These are phyloP conservation scores for Hyperoplus immaculatus DNA, from an alignment of 2,797 vertebrate species.

Conservation along the genomic window DNA sequence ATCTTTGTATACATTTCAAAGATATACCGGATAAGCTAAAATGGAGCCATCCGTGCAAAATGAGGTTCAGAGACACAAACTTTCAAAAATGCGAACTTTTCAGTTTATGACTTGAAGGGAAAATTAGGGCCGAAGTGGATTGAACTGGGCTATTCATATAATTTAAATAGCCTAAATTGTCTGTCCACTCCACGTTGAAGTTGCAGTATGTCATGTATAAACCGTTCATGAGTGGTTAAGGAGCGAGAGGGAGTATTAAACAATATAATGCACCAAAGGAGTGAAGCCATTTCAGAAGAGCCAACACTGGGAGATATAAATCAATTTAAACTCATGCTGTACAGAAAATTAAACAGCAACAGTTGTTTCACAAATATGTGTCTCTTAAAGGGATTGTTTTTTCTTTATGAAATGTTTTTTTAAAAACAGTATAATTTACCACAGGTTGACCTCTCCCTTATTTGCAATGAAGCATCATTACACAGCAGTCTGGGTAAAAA, in stretches of 20 bases:
- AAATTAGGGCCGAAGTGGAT: neutral
- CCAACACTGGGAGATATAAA: too few species aligned
- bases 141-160: neutral
- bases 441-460: slow-evolving; percentile 11
- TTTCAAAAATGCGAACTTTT: slow-evolving; percentile 20
- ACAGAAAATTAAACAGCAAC: neutral
- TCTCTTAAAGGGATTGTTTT: slow-evolving; percentile 1
- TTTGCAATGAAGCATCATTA: slow-evolving; percentile 17
- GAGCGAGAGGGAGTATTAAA: too few species aligned
- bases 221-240: too few species aligned
- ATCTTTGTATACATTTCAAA: slow-evolving; percentile 19
- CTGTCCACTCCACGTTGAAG: neutral
- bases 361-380: neutral
- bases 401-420: neutral
- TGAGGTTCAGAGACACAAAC: slow-evolving; percentile 9
- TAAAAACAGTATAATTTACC: neutral
- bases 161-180: neutral
- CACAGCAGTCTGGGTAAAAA: slow-evolving; percentile 10
- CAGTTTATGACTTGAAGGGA: neutral
- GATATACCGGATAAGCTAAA: neutral
- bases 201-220: too few species aligned
- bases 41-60: neutral
- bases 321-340: neutral
- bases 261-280: too few species aligned
- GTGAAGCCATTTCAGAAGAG: too few species aligned